Evolutionary conservation across 2,888 invertebrate species (phyloP), one percentile per base, ranked within the genome.

Genomic region (Netelia inedita): DNA sequence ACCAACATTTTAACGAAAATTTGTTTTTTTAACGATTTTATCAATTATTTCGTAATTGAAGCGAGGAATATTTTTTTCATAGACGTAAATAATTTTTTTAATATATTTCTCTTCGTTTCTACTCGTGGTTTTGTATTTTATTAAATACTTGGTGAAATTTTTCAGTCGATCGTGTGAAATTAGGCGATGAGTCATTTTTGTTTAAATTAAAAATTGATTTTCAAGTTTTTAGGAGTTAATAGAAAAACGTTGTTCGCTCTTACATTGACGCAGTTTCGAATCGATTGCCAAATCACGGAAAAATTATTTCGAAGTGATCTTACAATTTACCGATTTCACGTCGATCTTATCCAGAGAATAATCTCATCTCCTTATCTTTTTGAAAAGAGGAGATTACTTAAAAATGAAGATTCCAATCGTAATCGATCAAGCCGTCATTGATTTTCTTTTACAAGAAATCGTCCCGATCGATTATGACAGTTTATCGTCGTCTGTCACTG

Each of bases 401-500:
- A 11, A 46, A 14, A 14, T 46, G 11, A 46, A 11, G 3, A 46
- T 46, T 46, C 3, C 46, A 46, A 14, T 46, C 11, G 14, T 46
- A 46, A 46, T 14, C 46, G 46, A 46, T 11, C 46, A 46, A 46
- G 11, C 46, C 14, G 14, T 46, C 6, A 11, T 14, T 43, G 43
- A 1, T 43, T 43, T 43, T 46, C 14, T 46, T 14, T 46, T 6
- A 14, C 21, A 21, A 14, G 3, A 9, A 19, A 11, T 2, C 1
- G 1, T 1, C 8, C 0, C 5, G 2, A 10, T 50, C 23, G 8
- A 8, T 59, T 41, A 16, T 61, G 72, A 43, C 65, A 16, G 53
- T 81, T 28, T 41, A 63, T 35, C 46, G 19, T 76, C 72, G 57
- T 46, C 61, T 35, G 80, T 83, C 76, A 57, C 21, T 35, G n/a